Base-by-base conservation (phyloP, 2,113 vertebrate species). In the Nesoenas mayeri region DNA sequence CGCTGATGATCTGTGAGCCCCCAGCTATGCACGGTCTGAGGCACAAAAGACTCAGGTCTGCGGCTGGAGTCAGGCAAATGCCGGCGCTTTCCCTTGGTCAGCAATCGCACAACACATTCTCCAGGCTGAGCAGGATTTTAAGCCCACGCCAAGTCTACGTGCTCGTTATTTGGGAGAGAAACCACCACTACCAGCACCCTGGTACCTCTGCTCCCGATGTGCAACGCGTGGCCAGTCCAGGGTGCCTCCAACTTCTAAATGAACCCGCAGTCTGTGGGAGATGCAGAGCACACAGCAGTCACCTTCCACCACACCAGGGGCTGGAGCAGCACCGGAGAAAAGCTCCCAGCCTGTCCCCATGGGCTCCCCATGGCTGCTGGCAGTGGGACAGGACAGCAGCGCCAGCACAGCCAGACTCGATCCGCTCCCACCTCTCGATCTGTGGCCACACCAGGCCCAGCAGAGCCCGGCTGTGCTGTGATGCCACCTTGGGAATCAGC, bases 401-500 rank as follows among this genome's bases (percentile, higher is more conserved):
- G 3, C 47, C 40, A 50, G 47, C 4, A 10, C 12, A 58, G 31
- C 2, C 3, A 69, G 25, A 48, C 8, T 38, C 48, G 20, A 31
- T n/a, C 82, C 40, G 26, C 31, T 28, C n/a, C 26, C 24, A 79
- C 36, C 34, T 36, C 51, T 75, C 1, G 1, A 31, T 28, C 58
- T 36, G 48, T 54, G 91, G 82, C 73, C 34, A 2, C 34, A 17
- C 48, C 53, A 14, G 73, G 42, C 17, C 77, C 77, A 10, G 12
- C 2, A 5, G 26, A 81, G 34, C 15, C 71, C 1, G 0, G 51
- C 38, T 64, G 57, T 3, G 1, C 38, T 24, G 26, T 0, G 0
- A 54, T 65, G 42, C 31, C 7, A 3, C n/a, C 53, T 50, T 9
- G n/a, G 75, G 62, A 77, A 64, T 9, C 7, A 1, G 58, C 62